Evolutionary conservation across 2,888 invertebrate genomes (phyloP).

Genomic region (Terebella lapidaria): DNA sequence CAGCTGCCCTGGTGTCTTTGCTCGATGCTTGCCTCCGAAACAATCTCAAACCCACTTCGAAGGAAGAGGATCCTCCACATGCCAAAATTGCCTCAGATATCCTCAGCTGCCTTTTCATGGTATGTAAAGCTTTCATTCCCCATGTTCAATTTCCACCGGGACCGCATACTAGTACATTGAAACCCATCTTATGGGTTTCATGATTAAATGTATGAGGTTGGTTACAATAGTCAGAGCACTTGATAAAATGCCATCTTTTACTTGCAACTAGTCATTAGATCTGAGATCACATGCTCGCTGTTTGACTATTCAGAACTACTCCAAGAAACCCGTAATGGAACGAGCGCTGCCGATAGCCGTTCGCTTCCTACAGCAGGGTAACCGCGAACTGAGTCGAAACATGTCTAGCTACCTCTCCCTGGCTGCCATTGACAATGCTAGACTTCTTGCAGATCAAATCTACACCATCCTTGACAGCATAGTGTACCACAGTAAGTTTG

Average conservation of each 20-base stretch:
- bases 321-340: conserved; percentile 71
- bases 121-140: conserved; percentile 18
- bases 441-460: conserved; percentile 78
- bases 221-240: too few species aligned
- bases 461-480: conserved; percentile 87
- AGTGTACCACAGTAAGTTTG: conserved; percentile 52
- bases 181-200: too few species aligned
- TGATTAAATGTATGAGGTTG: too few species aligned
- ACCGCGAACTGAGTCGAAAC: conserved; percentile 81
- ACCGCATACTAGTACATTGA: too few species aligned
- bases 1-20: conserved; percentile 74
- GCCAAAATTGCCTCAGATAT: conserved; percentile 94
- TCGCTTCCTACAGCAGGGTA: conserved; percentile 83
- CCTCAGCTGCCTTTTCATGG: conserved; percentile 89
- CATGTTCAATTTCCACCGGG: too few species aligned
- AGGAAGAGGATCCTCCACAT: conserved; percentile 86
- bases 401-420: conserved; percentile 87
- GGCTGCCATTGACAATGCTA: conserved; percentile 86
- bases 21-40: conserved; percentile 83
- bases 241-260: too few species aligned
- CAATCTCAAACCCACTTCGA: conserved; percentile 72
- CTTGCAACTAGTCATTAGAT: too few species aligned
- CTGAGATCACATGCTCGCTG: too few species aligned
- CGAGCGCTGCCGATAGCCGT: conserved; percentile 83
- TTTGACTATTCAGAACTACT: conserved; percentile 69